Conservation (phyloP, 1,140 invertebrate species). For the Oryzaephilus surinamensis region DNA sequence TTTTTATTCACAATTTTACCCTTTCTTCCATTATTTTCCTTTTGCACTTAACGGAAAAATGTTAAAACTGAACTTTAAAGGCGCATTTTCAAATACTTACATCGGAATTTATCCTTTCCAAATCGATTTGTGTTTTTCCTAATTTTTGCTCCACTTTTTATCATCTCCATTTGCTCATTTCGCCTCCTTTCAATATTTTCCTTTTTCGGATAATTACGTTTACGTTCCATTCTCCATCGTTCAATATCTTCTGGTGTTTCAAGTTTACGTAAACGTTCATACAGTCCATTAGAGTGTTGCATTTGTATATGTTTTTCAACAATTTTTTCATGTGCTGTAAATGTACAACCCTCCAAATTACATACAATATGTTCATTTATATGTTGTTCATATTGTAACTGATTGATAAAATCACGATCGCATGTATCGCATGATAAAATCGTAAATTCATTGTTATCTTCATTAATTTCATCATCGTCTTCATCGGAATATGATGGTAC, state of each 20-base stretch:
- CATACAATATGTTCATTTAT: constrained; percentile 59
- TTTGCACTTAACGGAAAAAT: neutral
- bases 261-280: constrained; percentile 59
- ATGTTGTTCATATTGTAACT: constrained; percentile 51
- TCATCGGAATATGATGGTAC: constrained; percentile 2
- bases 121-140: constrained; percentile 32
- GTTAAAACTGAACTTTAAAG: constrained; percentile 3
- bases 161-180: constrained; percentile 50
- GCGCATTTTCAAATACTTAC: constrained; percentile 10
- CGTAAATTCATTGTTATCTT: constrained; percentile 2
- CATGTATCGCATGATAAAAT: constrained; percentile 61
- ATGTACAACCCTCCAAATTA: constrained; percentile 69
- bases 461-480: constrained; percentile 1
- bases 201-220: constrained; percentile 55
- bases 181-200: constrained; percentile 57
- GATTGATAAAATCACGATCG: constrained; percentile 54
- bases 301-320: constrained; percentile 68
- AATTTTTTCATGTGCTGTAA: constrained; percentile 65
- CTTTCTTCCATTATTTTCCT: constrained; percentile 1
- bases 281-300: constrained; percentile 71
- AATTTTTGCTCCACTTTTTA: constrained; percentile 57
- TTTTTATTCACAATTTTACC: constrained; percentile 6
- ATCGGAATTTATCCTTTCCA: constrained; percentile 31
- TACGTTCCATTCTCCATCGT: constrained; percentile 72
- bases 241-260: constrained; percentile 67